Evolutionary conservation across 2,113 vertebrate species (phyloP), one percentile per base, ranked within the genome.

Genomic region (Psittacus erithacus): DNA sequence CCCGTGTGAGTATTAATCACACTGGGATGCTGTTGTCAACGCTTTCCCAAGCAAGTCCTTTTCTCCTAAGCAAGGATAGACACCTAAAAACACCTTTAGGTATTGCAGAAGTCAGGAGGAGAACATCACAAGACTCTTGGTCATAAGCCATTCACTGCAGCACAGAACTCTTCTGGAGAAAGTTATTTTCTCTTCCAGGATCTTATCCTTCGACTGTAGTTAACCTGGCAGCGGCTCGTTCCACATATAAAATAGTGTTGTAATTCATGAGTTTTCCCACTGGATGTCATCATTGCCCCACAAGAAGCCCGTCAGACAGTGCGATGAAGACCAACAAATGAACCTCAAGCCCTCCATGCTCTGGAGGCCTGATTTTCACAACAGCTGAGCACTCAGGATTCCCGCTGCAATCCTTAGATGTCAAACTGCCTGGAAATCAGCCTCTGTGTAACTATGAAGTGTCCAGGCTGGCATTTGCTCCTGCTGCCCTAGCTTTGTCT

Each of bases 201-300:
- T 41, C 6, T 71, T 12, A 6, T 1, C 17, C 24, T 84, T 25
- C 1, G 1, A 6, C 0, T 24, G 31, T 0, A 7, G 23, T 38
- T 86, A 59, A 2, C n/a, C 33, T 23, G 0, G 70, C 44, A 27
- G 49, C 14, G 2, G 44, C 53, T 44, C 29, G 0, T n/a, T 23
- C 18, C 18, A 1, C 6, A 2, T 23, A 1, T 1, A 6, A n/a
- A 31, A 38, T 4, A 38, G 24, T 15, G 65, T 82, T 90, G 95
- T 82, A 95, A 71, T 94, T 93, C 82, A 53, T 7, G 11, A 65
- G 11, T 38, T 60, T n/a, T 14, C 41, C 96, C 96, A 62, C 95
- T 44, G 76, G 97, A 84, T 96, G 97, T 91, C 96, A 86, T 0
- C 76, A 6, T 92, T 93, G 75, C 16, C 92, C 73, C 9, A 41